Evolutionary conservation across 2,797 vertebrate genomes (phyloP), one percentile per base, ranked within the genome.

Genomic region (Chrosomus eos): DNA sequence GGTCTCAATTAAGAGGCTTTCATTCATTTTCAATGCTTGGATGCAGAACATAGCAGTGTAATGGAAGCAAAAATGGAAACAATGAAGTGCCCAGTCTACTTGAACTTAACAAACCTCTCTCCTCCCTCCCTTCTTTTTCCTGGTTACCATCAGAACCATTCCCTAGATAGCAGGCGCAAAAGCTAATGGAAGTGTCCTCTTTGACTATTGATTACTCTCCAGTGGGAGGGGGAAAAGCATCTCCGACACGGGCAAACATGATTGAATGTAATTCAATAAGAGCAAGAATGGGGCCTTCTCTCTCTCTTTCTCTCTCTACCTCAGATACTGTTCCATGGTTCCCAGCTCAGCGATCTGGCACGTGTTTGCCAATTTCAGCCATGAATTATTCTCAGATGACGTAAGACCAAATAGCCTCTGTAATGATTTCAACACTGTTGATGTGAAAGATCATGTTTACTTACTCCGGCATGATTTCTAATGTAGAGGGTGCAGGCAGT

Each of bases 191-290:
- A 84, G 80, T 86, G 84, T 89, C 76, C 85, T 89, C 83, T 89
- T 73, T 77, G 74, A 82, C 85, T 90, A 91, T 91, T 88, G 89
- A 91, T 91, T 90, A 81, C 76, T 75, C 51, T 85, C 81, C 53
- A 68, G 48, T 45, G 80, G 60, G 87, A 74, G 68, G 76, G 78
- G 85, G 55, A n/a, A 81, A 80, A 64, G 83, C 83, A 87, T 88
- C 89, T 83, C 77, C 68, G 58, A 86, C 85, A 80, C 71, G 66
- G 88, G 66, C 81, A 90, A 87, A 88, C 88, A 85, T 84, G 88
- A 90, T 89, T 91, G 88, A 89, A 81, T 90, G 86, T 91, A 91
- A 91, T 89, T 89, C 76, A 88, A 88, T 91, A 90, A 89, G 80
- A 77, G 55, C 73, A 48, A 79, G 83, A 86, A 89, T 88, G 80